Evolutionary conservation across 2,888 invertebrate genomes (phyloP).

Genomic region (Megamerina dolium): DNA sequence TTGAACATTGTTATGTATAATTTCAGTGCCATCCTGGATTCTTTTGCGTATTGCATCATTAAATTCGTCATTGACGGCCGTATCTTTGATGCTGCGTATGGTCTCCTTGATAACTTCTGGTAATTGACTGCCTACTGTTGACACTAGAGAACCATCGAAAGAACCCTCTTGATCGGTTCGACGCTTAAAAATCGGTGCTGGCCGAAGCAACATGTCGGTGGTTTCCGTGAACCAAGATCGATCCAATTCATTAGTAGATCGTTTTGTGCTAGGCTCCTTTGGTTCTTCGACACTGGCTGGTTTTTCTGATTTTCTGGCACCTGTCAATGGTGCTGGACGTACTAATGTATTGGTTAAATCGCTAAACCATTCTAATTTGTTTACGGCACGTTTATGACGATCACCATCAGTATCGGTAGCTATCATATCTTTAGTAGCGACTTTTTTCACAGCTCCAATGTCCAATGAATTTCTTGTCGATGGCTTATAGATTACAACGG

Average conservation of each 20-base stretch:
- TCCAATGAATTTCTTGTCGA: background rate
- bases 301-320: constrained; percentile 1
- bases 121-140: background rate
- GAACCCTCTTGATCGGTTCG: background rate
- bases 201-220: constrained; percentile 15
- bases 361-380: constrained; percentile 40
- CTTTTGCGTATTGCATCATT: constrained; percentile 8
- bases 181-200: constrained; percentile 21
- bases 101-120: constrained; percentile 12
- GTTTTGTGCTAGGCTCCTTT: constrained; percentile 9
- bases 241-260: constrained; percentile 9
- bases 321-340: constrained; percentile 38
- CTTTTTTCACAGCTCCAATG: background rate
- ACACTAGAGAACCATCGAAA: constrained; percentile 1
- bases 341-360: constrained; percentile 36
- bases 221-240: constrained; percentile 23
- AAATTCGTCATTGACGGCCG: constrained; percentile 10
- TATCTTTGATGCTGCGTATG: constrained; percentile 10
- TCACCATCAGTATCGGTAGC: too few species aligned
- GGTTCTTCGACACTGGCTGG: background rate
- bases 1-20: constrained; percentile 6
- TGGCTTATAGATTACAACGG: constrained; percentile 43
- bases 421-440: background rate
- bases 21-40: constrained; percentile 12
- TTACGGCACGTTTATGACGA: constrained; percentile 35